phyloP scores from a whole-genome alignment of 2,797 vertebrate genomes.

The Falco rusticolus region DNA sequence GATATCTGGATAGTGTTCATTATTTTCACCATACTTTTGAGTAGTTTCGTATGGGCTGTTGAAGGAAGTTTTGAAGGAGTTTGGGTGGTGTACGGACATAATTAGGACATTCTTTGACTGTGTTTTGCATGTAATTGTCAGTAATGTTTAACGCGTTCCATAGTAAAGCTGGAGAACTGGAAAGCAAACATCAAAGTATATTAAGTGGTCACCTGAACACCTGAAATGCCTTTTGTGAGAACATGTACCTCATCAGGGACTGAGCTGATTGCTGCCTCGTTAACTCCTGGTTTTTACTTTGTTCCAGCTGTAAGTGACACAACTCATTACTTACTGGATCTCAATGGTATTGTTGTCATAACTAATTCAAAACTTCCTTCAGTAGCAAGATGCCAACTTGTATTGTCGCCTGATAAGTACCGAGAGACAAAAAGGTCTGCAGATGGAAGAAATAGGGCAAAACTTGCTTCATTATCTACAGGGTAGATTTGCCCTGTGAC shows the following conservation, averaged over 20 bases:
- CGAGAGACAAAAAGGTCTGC: conserved; percentile 2
- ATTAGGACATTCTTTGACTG: not conserved
- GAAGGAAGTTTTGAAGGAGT: not conserved
- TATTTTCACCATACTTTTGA: not conserved
- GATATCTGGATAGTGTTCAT: not conserved
- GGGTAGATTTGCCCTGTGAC: not conserved
- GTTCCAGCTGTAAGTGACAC: not conserved
- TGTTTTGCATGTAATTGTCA: not conserved
- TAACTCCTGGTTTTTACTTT: not conserved
- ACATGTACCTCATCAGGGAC: not conserved
- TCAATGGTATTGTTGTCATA: not conserved
- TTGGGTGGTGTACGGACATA: not conserved
- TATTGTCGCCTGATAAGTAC: conserved; percentile 5
- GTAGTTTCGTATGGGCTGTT: not conserved
- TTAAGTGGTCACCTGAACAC: not conserved
- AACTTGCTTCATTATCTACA: conserved; percentile 34
- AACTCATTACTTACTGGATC: not conserved
- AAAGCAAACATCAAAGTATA: not conserved
- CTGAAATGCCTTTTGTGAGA: not conserved
- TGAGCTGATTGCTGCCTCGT: not conserved
- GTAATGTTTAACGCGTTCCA: not conserved
- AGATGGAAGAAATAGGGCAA: conserved; percentile 24
- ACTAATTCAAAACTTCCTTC: not conserved
- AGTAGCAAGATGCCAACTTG: not conserved
- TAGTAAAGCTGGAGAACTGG: not conserved